Base-by-base conservation (phyloP, 2,113 vertebrate genomes). In the Nymphicus hollandicus region DNA sequence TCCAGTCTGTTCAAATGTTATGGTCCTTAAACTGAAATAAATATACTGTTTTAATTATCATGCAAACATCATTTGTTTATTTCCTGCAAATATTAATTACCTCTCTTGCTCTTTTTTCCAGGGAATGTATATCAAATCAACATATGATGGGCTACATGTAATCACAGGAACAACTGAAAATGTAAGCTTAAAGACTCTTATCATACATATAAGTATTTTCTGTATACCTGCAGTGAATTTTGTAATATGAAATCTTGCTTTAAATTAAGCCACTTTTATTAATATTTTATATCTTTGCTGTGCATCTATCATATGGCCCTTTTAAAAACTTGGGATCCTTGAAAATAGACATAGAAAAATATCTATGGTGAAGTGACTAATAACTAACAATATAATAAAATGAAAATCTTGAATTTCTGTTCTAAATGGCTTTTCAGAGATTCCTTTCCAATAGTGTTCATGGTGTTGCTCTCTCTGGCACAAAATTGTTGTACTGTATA, bases 61-160 rank as follows among this genome's bases (percentile, higher is more conserved):
- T 28, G 19, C 35, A 79, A 80, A 69, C 37, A 61, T 37, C 7
- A 23, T 66, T 41, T 31, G 10, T 89, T 70, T 68, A 10, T 76
- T 92, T 50, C 28, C 65, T 55, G 27, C 10, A 50, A 81, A 74
- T 90, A 80, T 20, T 70, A 47, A 90, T 95, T 78, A 20, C 4
- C 4, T 55, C 69, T 86, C 60, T 66, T 69, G 28, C 33, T 96
- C 16, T 82, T 91, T 92, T 91, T 96, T 92, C 60, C 64, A 98
- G 98, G 98, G 98, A 60, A 98, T 98, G 98, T 98, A 98, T 93
- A 98, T 98, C 87, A 98, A 98, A 91, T 98, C 98, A 79, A 98
- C 98, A 9, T 98, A 98, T n/a, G 98, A 98, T 58, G 98, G 98
- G 39, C 97, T 98, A 9, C 98, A 98, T 81, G 98, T 98, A 71